These are phyloP conservation scores for Emydocephalus ijimae DNA, from an alignment of 2,113 vertebrate genomes.

Conservation along the genomic window DNA sequence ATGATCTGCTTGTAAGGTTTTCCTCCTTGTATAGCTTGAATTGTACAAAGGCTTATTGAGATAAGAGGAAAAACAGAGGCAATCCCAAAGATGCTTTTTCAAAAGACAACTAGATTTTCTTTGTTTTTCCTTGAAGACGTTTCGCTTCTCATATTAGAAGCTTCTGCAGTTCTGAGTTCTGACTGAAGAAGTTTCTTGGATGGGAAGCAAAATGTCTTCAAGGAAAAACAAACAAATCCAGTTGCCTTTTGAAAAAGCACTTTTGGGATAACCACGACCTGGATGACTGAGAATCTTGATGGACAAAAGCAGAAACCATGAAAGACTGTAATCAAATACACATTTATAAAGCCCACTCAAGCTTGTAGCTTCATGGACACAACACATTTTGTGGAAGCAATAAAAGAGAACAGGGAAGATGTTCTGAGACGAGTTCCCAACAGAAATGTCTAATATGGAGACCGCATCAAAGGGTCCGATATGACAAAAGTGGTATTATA, in stretches of 20 bases:
- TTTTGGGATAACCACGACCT: background rate
- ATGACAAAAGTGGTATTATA: background rate
- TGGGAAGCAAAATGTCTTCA: background rate
- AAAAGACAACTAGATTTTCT: background rate
- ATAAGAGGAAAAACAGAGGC: background rate
- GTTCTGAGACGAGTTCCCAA: background rate
- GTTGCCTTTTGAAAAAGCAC: background rate
- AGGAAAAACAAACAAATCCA: background rate
- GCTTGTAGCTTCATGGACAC: background rate
- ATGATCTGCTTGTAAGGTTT: background rate
- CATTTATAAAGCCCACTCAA: background rate
- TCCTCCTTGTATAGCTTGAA: background rate
- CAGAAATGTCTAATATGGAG: background rate
- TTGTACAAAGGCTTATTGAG: no score
- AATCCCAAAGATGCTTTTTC: background rate
- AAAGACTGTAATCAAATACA: background rate
- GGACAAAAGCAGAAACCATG: background rate
- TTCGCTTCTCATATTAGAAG: background rate
- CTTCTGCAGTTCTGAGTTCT: background rate
- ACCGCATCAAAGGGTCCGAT: background rate
- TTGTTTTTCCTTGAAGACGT: background rate
- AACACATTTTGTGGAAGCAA: background rate
- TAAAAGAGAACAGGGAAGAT: background rate
- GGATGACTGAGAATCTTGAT: background rate
- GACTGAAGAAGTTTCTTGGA: background rate